Base-by-base conservation (phyloP, 2,888 invertebrate species). In the Agriopis marginaria region DNA sequence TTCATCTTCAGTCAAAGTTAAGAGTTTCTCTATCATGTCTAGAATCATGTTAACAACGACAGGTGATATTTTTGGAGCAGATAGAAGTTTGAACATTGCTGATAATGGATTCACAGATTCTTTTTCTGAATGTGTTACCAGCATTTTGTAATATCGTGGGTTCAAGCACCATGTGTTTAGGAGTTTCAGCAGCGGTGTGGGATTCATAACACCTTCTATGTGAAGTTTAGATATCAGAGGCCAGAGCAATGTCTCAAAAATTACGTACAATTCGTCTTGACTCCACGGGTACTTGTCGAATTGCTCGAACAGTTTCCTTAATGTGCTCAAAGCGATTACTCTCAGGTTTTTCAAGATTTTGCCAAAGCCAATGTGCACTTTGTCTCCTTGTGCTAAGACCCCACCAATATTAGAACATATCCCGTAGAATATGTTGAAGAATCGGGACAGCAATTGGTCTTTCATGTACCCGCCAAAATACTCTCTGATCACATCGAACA, bases 391-490 rank as follows among this genome's bases (percentile, higher is more conserved):
- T 12, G 86, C 90, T 65, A 97, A 89, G 47, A 97, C 96, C 17
- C 94, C 95, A 53, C 95, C 95, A n/a, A 97, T 90, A 32, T 95
- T 95, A 0, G 96, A 95, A 60, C 96, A 95, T 58, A 97, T 95
- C 45, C 96, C 96, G 12, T 97, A 90, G 39, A 98, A 90, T 62
- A 98, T 92, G 78, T 97, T 96, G 0, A 98, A 90, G 54, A 98
- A 90, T 76, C 96, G 96, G 0, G 95, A 94, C 11, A 98, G 88
- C 62, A 97, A 92, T 59, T 95, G 90, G 1, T 95, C 92, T 60
- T 95, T 95, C 95, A 98, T 96, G 63, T 97, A 95, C 5, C 97
- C 97, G 0, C 97, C 98, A 79, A 98, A 97, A 84, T 98, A 96
- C 83, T 98, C 97, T 67, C 97, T 95, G 47, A 98, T 95, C 7